Evolutionary conservation across 53 echinoderm and acorn worm genomes (phyloP), one percentile per base, ranked within the genome.

Genomic region (Crossaster papposus): DNA sequence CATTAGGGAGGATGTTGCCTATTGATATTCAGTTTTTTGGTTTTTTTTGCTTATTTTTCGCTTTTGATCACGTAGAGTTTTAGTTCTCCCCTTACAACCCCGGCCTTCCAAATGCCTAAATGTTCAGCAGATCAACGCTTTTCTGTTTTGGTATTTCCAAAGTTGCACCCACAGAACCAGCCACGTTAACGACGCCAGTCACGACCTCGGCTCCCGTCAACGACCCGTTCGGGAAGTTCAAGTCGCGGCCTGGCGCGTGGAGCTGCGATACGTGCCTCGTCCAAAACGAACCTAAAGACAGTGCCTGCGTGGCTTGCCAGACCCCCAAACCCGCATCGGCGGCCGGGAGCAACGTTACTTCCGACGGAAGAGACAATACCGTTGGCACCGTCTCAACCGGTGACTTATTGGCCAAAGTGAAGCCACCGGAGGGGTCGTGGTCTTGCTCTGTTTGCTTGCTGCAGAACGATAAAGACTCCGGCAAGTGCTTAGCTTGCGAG

Each of bases 401-500:
- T 74, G 91, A 91, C 82, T 79, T 96, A 52, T 44, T 65, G 18
- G 95, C 95, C 37, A 84, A 92, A 78, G 95, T 96, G 55, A 86
- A 81, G 24, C 86, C 89, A 2, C 70, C 83, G 8, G 65, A 81
- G 20, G 95, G 91, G 1, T 70, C 91, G 0, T 97, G 97, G 97
- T 87, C 89, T 24, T 97, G 97, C 78, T 90, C 94, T 8, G 93
- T 92, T 0, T 97, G 97, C 79, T 82, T 93, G 93, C 89, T 96
- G 3, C 89, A 65, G 70, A 97, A 97, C 81, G 93, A 95, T 78
- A 54, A 79, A 15, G 70, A 89, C 18, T 89, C 90, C 11, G 71
- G 51, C 37, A 93, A 92, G 54, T 97, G 97, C 83, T 86, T 94
- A 52, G 97, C 97, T 2, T 97, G 95, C 73, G 92, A 90, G 78